A percentile compares a stretch with the other conserved stretches of the same genome.
Evolutionary conservation across 1,140 invertebrate genomes (phyloP).

Genomic region (Bombus confusus): DNA sequence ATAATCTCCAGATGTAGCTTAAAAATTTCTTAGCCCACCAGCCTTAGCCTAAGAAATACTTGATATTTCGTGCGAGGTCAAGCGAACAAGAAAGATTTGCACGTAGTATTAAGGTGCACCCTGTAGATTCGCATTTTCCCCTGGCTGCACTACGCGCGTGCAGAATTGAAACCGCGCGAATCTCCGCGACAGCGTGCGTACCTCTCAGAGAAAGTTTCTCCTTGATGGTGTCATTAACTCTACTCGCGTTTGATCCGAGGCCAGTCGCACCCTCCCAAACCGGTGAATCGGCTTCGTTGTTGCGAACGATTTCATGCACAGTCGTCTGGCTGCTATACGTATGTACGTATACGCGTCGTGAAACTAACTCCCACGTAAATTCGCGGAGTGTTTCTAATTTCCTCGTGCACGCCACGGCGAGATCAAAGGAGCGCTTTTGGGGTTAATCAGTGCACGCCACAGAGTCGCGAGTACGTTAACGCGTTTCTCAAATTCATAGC

Average conservation of each 20-base stretch:
- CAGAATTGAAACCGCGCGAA: constrained; percentile 1
- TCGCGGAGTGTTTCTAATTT: constrained; percentile 53
- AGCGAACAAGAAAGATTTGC: not conserved
- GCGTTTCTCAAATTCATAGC: constrained; percentile 20
- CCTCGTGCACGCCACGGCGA: constrained; percentile 22
- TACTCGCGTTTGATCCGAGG: constrained; percentile 56
- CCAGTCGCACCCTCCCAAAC: not conserved
- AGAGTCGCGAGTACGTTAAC: constrained; percentile 26
- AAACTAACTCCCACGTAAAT: constrained; percentile 39
- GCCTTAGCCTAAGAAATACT: not conserved
- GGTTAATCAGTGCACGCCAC: constrained; percentile 41
- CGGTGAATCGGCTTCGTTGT: constrained; percentile 33
- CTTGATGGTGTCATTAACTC: constrained; percentile 57
- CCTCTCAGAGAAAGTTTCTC: constrained; percentile 50
- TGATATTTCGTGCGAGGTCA: not conserved
- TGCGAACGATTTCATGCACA: constrained; percentile 16
- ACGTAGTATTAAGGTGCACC: not conserved
- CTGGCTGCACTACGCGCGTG: no score
- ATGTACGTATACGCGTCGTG: not conserved
- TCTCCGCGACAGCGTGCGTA: constrained; percentile 24
- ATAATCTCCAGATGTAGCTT: not conserved
- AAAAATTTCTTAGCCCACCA: not conserved
- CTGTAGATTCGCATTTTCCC: not conserved
- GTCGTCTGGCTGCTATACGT: no score
- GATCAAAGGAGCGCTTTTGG: constrained; percentile 42